A percentile compares a stretch with the other conserved stretches of the same genome.
Conservation (phyloP, 2,113 vertebrate genomes). For the Harpagus bidentatus region DNA sequence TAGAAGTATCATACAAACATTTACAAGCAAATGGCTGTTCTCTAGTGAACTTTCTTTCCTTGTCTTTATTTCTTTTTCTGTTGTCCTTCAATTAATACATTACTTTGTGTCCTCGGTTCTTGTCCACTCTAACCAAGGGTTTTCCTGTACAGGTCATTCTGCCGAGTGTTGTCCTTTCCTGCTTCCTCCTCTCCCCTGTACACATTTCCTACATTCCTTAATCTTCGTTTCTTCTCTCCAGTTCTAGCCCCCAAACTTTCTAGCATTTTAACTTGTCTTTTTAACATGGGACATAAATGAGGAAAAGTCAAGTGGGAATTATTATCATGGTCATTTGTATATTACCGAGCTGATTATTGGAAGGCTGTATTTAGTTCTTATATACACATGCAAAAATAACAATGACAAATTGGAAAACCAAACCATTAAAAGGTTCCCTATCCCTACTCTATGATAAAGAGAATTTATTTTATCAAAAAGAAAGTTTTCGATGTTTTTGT, state of each 20-base stretch:
- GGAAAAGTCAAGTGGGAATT: neutral
- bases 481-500: neutral
- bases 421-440: neutral
- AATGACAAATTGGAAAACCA: neutral
- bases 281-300: neutral
- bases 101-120: neutral
- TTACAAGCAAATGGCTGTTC: neutral
- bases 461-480: neutral
- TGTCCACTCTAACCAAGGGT: neutral
- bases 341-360: neutral
- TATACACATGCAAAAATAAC: neutral
- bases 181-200: neutral
- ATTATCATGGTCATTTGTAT: accelerated
- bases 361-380: neutral
- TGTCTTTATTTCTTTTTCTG: neutral
- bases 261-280: neutral
- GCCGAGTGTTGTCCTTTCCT: neutral
- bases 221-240: neutral
- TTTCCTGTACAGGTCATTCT: neutral
- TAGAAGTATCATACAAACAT: neutral
- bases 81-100: neutral
- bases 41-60: neutral
- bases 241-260: neutral
- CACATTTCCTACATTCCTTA: neutral
- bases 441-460: neutral